These are phyloP conservation scores for Sinotaia quadrata DNA, from an alignment of 2,888 invertebrate species.

Conservation along the genomic window DNA sequence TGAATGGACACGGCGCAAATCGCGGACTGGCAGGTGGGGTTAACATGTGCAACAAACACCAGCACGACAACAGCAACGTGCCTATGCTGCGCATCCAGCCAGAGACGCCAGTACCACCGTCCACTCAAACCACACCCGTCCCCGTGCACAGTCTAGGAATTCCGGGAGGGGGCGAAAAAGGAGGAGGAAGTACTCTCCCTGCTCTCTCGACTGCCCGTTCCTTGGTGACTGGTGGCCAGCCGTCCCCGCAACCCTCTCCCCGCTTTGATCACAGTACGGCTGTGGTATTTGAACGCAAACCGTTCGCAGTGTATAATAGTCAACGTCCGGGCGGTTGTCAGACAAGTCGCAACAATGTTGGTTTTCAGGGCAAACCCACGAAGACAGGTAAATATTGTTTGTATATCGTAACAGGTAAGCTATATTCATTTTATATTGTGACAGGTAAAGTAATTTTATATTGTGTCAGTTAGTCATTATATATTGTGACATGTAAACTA, in stretches of 20 bases:
- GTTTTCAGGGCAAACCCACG: not conserved
- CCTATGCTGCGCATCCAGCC: conserved; percentile 62
- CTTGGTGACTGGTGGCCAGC: conserved; percentile 50
- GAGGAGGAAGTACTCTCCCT: conserved; percentile 38
- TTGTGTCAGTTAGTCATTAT: too few relatives aligned
- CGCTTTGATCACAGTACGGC: conserved; percentile 20
- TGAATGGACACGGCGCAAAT: conserved; percentile 55
- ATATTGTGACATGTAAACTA: too few relatives aligned
- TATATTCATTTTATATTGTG: too few relatives aligned
- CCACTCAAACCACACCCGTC: conserved; percentile 46
- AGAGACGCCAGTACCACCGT: conserved; percentile 60
- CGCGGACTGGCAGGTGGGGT: conserved; percentile 34
- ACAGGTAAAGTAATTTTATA: too few relatives aligned
- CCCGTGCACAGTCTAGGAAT: conserved; percentile 39
- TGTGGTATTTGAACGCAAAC: conserved; percentile 14
- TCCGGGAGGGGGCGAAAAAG: conserved; percentile 31
- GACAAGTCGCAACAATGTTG: not conserved
- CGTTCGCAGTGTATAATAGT: not conserved
- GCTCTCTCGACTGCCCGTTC: conserved; percentile 42
- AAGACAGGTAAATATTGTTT: conserved; percentile 20
- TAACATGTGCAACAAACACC: not conserved
- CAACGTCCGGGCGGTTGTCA: not conserved
- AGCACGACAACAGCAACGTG: conserved; percentile 40
- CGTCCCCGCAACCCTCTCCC: conserved; percentile 35
- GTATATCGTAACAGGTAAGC: too few relatives aligned